These are phyloP conservation scores for Epiblema foenella DNA, from an alignment of 2,888 invertebrate genomes.

Conservation along the genomic window DNA sequence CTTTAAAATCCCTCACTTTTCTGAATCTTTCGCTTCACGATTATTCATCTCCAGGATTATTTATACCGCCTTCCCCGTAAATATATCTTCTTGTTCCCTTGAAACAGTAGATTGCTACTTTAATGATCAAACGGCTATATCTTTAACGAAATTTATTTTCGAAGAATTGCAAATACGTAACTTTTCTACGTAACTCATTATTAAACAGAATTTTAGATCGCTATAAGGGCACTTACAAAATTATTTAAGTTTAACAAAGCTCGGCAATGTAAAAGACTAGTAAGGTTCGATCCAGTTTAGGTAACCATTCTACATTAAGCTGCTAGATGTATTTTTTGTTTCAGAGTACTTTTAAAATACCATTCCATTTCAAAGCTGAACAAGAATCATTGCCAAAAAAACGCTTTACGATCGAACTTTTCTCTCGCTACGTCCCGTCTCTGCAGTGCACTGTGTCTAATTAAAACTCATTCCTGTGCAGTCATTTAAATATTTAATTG, in stretches of 20 bases:
- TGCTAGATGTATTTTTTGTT: conserved; percentile 4
- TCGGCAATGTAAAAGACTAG: neutral
- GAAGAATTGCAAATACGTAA: neutral
- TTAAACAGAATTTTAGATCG: neutral
- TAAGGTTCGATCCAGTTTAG: neutral
- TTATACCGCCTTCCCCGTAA: no score
- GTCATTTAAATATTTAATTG: conserved; percentile 72
- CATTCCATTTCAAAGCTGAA: conserved; percentile 20
- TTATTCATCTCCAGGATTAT: no score
- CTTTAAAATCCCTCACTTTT: no score
- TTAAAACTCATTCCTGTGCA: conserved; percentile 64
- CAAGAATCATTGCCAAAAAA: conserved; percentile 27
- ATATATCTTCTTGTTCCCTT: no score
- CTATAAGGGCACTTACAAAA: neutral
- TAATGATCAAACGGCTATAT: no score
- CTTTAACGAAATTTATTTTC: no score
- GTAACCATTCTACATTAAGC: conserved; percentile 14
- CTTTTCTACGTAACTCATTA: neutral
- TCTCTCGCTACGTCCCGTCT: conserved; percentile 38
- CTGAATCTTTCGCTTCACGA: no score
- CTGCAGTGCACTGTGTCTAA: conserved; percentile 54
- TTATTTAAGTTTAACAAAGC: neutral
- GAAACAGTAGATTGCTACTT: no score
- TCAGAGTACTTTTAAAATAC: conserved; percentile 5
- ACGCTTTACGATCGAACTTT: conserved; percentile 12